Conservation (phyloP, 2,113 vertebrate genomes). For the Alosa alosa region DNA sequence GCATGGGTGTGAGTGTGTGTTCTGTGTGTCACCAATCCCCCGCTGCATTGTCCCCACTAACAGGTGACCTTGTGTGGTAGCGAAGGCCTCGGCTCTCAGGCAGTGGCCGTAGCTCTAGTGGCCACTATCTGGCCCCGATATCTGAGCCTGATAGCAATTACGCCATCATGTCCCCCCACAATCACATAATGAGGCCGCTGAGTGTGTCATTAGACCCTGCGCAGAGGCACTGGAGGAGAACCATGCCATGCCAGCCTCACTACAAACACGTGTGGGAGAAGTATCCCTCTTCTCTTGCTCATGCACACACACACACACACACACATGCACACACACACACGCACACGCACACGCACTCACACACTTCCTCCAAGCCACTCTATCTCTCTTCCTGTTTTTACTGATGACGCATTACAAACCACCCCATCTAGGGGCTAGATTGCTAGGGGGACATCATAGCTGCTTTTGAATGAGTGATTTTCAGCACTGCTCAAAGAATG, state of each 20-base stretch:
- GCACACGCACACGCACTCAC: not conserved
- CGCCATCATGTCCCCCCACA: constrained; percentile 26
- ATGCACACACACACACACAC: not conserved
- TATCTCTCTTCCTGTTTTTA: not conserved
- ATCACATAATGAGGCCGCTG: constrained; percentile 36
- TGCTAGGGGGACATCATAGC: not conserved
- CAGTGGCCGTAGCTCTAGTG: not conserved
- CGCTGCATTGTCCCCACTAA: constrained; percentile 34
- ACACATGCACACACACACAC: not conserved
- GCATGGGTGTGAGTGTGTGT: constrained; percentile 20
- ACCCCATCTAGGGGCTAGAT: not conserved
- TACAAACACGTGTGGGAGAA: constrained; percentile 36
- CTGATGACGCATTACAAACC: not conserved
- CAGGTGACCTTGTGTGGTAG: constrained; percentile 38
- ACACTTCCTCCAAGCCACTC: not conserved
- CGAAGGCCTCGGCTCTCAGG: not conserved
- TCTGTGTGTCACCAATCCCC: not conserved
- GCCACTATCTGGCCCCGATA: constrained; percentile 36
- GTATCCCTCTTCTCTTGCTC: not conserved
- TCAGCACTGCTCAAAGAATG: not conserved
- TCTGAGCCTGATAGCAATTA: constrained; percentile 44
- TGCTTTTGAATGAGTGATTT: not conserved
- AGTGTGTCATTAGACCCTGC: constrained; percentile 36
- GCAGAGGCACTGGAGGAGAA: constrained; percentile 7
- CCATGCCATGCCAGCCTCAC: constrained; percentile 29